Percentiles rank a stretch among this genome's conserved stretches.
These are phyloP conservation scores for Ophiothrix spiculata DNA, from an alignment of 35 echinoderm and acorn worm species.

Conservation along the genomic window DNA sequence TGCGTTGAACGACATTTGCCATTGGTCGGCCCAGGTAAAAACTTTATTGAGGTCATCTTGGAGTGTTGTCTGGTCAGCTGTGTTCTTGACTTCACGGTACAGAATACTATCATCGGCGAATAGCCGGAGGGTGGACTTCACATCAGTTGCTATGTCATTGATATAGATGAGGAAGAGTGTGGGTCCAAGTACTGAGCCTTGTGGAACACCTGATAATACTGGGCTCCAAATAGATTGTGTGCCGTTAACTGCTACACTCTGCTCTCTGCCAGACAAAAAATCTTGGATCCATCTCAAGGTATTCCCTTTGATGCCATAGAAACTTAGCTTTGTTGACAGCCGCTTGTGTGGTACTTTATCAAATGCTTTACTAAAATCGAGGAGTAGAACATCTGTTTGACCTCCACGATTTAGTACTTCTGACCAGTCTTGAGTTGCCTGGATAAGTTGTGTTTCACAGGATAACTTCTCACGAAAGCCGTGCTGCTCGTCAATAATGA, in stretches of 20 bases:
- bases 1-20: constrained; percentile 4
- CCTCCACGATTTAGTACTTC: neutral
- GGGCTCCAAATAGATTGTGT: neutral
- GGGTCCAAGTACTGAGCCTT: constrained; percentile 34
- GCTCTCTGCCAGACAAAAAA: constrained; percentile 19
- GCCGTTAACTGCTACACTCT: constrained; percentile 14
- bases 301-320: constrained; percentile 22
- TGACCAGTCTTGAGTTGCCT: constrained; percentile 28
- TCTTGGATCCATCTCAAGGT: constrained; percentile 2
- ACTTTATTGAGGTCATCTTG: constrained; percentile 6
- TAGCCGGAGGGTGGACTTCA: neutral
- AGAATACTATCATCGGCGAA: constrained; percentile 14
- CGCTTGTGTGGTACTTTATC: constrained; percentile 11
- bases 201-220: constrained; percentile 20
- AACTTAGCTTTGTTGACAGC: neutral
- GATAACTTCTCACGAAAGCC: constrained; percentile 27
- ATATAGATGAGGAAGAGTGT: constrained; percentile 15
- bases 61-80: neutral
- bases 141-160: neutral
- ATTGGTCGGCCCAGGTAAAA: neutral
- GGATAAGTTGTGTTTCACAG: constrained; percentile 22
- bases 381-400: constrained; percentile 17
- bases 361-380: constrained; percentile 21
- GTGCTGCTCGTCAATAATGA: constrained; percentile 29
- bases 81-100: neutral